A percentile compares a stretch with the other conserved stretches of the same genome.
phyloP scores from a whole-genome alignment of 2,797 vertebrate genomes.

The Melanogrammus aeglefinus region DNA sequence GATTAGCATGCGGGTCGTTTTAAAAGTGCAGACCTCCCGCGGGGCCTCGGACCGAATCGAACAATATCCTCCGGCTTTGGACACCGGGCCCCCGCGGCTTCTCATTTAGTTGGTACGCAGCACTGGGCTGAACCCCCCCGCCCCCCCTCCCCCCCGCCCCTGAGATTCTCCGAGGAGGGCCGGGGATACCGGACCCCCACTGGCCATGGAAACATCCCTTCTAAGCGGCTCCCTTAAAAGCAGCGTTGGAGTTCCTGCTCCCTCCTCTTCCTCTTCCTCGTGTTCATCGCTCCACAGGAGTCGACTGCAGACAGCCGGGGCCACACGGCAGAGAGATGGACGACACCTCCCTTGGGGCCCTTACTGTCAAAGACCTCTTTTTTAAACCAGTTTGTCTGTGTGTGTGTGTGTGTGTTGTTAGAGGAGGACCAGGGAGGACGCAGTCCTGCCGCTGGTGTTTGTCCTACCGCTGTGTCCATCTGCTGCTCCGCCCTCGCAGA shows the following conservation, averaged over 20 bases:
- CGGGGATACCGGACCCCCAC: conserved; percentile 40
- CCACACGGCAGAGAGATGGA: conserved; percentile 58
- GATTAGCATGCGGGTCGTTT: conserved; percentile 75
- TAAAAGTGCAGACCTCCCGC: conserved; percentile 67
- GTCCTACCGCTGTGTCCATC: conserved; percentile 29
- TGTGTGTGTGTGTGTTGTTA: conserved; percentile 39
- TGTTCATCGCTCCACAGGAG: neutral
- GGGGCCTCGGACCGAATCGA: conserved; percentile 70
- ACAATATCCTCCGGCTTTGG: conserved; percentile 73
- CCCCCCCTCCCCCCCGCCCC: conserved; percentile 46
- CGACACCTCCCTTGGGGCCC: conserved; percentile 41
- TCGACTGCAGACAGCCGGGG: neutral
- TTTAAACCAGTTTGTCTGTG: conserved; percentile 51
- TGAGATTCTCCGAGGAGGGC: conserved; percentile 54
- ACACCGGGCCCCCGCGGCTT: conserved; percentile 63
- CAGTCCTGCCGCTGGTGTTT: conserved; percentile 53
- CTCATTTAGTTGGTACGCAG: conserved; percentile 76
- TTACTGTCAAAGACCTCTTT: conserved; percentile 54
- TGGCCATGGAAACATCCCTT: conserved; percentile 68
- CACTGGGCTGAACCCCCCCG: conserved; percentile 63
- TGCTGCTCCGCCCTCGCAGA: conserved; percentile 41
- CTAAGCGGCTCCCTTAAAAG: conserved; percentile 68
- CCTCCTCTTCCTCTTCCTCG: neutral
- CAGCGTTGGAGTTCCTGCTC: neutral
- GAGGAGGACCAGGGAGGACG: conserved; percentile 3